Evolutionary conservation across 2,113 vertebrate genomes (phyloP), one percentile per base, ranked within the genome.

Genomic region (Pandion haliaetus): DNA sequence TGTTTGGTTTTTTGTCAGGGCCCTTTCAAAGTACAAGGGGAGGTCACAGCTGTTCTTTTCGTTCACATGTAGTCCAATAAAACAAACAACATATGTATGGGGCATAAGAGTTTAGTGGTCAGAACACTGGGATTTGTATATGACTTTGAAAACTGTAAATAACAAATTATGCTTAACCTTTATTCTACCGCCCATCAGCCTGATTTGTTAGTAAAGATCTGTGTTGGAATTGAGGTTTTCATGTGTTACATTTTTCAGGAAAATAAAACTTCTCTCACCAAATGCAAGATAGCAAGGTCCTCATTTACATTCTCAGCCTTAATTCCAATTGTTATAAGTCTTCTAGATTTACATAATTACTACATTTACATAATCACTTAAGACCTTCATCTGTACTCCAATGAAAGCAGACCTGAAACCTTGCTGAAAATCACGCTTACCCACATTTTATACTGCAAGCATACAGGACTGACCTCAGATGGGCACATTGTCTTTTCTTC

Each of bases 81-180:
- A 96, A 72, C 78, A 97, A 97, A 95, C 94, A 95, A 94, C 94
- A 91, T 95, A 95, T 93, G 94, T 70, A 73, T 50, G 66, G 84
- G 70, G 88, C 72, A 50, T 65, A 40, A 40, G 70, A 93, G 71
- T 87, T 93, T 74, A 95, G 81, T 73, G 62, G 49, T 95, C 57
- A 42, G 86, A 97, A 91, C 81, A 42, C 0, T 2, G 84, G 58
- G 70, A 73, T 92, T 89, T 87, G 29, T 94, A 42, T 77, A 85
- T 73, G 62, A 79, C 78, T 94, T 90, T 71, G 25, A 84, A 93
- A 92, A 84, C 77, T 62, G 81, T 85, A 96, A 92, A 85, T 95
- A 87, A 91, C 61, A 86, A 84, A 79, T 76, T 72, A 28, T 1
- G 1, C 61, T 79, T 91, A 71, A 85, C 47, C 81, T 95, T 84